These are phyloP conservation scores for Stramonita haemastoma DNA, from an alignment of 2,888 invertebrate genomes.

Conservation along the genomic window DNA sequence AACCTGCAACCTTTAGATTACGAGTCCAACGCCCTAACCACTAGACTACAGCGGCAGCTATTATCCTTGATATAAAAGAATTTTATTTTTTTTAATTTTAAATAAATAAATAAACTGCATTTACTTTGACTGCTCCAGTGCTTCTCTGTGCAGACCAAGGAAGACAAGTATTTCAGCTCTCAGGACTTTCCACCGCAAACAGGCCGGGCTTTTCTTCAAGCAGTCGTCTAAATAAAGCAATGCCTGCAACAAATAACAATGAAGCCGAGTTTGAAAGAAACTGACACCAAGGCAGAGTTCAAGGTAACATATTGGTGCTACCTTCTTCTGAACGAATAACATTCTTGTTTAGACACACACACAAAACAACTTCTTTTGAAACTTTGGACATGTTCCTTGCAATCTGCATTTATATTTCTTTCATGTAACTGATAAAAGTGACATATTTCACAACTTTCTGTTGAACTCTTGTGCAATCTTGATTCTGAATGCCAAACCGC, in stretches of 20 bases:
- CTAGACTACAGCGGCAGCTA: too few relatives aligned
- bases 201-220: conserved; percentile 86
- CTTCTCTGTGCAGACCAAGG: conserved; percentile 89
- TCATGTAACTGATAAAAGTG: too few relatives aligned
- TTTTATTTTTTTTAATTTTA: background rate
- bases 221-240: conserved; percentile 89
- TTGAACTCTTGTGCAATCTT: too few relatives aligned
- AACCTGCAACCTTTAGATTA: too few relatives aligned
- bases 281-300: background rate
- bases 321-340: background rate
- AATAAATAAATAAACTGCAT: conserved; percentile 44
- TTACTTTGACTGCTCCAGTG: conserved; percentile 89
- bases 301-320: too few relatives aligned
- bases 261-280: background rate
- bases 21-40: too few relatives aligned
- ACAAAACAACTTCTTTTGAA: background rate
- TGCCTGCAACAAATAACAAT: conserved; percentile 62
- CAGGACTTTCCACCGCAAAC: conserved; percentile 85
- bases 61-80: too few relatives aligned
- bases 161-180: conserved; percentile 93
- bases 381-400: too few relatives aligned
- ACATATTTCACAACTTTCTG: too few relatives aligned
- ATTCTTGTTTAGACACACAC: background rate
- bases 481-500: too few relatives aligned
- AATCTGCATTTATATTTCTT: too few relatives aligned